A percentile compares a stretch with the other conserved stretches of the same genome.
These are phyloP conservation scores for Molorchus minor DNA, from an alignment of 2,888 invertebrate genomes.

Conservation along the genomic window DNA sequence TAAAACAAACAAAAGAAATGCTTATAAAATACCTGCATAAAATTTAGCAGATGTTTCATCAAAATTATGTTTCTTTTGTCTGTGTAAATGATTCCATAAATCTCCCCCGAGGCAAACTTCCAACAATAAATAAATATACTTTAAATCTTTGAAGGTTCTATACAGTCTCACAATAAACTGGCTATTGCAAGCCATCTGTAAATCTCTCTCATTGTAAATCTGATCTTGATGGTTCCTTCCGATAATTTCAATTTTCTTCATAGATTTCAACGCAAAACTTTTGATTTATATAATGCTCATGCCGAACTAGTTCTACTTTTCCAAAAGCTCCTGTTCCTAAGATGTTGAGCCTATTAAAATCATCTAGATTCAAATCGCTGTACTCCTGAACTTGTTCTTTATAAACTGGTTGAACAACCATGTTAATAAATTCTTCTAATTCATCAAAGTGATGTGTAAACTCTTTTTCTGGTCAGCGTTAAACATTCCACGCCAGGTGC, in stretches of 20 bases:
- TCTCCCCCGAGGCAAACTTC: constrained; percentile 94
- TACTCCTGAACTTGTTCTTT: constrained; percentile 29
- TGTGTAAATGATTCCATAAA: constrained; percentile 88
- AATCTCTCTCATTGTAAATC: constrained; percentile 73
- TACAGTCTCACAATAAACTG: constrained; percentile 73
- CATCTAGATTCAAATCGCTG: constrained; percentile 66
- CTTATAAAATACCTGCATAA: constrained; percentile 71
- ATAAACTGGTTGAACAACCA: constrained; percentile 30
- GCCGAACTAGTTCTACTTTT: constrained; percentile 76
- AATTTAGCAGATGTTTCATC: constrained; percentile 80
- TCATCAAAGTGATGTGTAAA: constrained; percentile 88
- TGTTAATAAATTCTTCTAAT: constrained; percentile 66
- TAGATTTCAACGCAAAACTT: constrained; percentile 73
- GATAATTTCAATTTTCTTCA: constrained; percentile 74
- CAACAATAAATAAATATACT: constrained; percentile 92
- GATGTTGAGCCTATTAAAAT: constrained; percentile 82
- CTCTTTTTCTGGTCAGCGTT: constrained; percentile 76
- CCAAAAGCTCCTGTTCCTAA: constrained; percentile 93
- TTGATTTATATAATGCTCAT: constrained; percentile 53
- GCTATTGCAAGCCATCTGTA: constrained; percentile 60
- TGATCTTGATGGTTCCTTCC: constrained; percentile 76
- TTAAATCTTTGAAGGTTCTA: constrained; percentile 87
- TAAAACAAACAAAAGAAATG: too few relatives aligned
- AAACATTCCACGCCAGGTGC: constrained; percentile 80
- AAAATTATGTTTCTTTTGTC: constrained; percentile 74